These are phyloP conservation scores for Bembecia ichneumoniformis DNA, from an alignment of 2,888 invertebrate species.

Conservation along the genomic window DNA sequence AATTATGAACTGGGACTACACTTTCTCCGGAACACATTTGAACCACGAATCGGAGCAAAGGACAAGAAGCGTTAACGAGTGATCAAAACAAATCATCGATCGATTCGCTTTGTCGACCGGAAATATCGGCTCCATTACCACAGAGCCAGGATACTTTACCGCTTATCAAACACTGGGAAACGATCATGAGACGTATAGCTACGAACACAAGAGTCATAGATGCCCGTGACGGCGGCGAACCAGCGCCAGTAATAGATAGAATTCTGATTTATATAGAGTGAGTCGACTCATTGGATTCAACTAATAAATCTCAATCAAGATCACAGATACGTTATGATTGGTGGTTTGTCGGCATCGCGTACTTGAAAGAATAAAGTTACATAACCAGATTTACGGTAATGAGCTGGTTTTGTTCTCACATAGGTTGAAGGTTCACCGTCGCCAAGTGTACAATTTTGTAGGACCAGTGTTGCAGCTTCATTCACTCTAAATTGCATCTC, in stretches of 20 bases:
- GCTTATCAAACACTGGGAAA: background rate
- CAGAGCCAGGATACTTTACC: background rate
- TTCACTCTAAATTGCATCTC: no score
- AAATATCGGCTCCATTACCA: constrained; percentile 23
- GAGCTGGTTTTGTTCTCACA: background rate
- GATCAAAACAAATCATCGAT: constrained; percentile 42
- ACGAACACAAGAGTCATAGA: background rate
- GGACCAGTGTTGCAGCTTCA: no score
- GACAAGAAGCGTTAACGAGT: constrained; percentile 26
- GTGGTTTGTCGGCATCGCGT: constrained; percentile 43
- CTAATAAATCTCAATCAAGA: constrained; percentile 69
- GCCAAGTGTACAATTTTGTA: no score
- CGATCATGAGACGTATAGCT: background rate
- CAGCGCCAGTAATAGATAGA: constrained; percentile 3
- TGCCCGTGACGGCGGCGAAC: background rate
- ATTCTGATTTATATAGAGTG: constrained; percentile 25
- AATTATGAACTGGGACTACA: background rate
- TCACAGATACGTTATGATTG: constrained; percentile 47
- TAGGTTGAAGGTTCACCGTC: no score
- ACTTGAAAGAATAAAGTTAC: constrained; percentile 27
- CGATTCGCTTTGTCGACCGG: constrained; percentile 22
- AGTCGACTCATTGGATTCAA: constrained; percentile 38
- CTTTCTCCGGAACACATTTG: background rate
- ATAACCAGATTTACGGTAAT: constrained; percentile 7
- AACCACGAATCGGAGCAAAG: background rate